Percentiles rank a stretch among this genome's conserved stretches.
Conservation (phyloP, 2,888 invertebrate species). For the Hypercompe scribonia region DNA sequence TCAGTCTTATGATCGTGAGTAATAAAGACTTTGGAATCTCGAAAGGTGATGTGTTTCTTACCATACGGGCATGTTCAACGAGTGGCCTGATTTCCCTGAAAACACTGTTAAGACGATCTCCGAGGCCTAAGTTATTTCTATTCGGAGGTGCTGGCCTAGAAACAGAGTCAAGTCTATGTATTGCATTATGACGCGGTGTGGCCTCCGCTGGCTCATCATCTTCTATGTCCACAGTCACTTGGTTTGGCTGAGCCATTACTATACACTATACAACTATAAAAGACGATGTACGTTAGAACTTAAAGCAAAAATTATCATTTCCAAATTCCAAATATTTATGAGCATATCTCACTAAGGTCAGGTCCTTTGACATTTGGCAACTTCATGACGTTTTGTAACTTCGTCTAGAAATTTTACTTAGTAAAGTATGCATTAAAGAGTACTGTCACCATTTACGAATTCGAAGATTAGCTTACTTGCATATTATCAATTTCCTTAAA, state of each 20-base stretch:
- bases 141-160: conserved; percentile 66
- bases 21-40: conserved; percentile 20
- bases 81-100: conserved; percentile 89
- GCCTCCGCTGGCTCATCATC: conserved; percentile 69
- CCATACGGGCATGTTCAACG: conserved; percentile 88
- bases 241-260: conserved; percentile 77
- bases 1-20: neutral
- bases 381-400: conserved; percentile 30
- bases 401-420: conserved; percentile 29
- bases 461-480: no score
- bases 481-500: no score
- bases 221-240: conserved; percentile 79
- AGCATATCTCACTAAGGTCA: conserved; percentile 49
- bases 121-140: conserved; percentile 75
- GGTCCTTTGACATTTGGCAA: conserved; percentile 44
- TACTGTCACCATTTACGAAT: neutral
- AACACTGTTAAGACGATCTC: conserved; percentile 79
- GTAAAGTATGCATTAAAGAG: neutral
- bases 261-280: conserved; percentile 39
- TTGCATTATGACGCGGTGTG: conserved; percentile 65
- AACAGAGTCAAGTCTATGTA: conserved; percentile 73
- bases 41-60: conserved; percentile 53
- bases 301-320: conserved; percentile 46
- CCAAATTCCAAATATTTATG: conserved; percentile 47
- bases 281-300: conserved; percentile 26